Evolutionary conservation across 2,797 vertebrate genomes (phyloP).

Genomic region (Sebastiscus albofasciatus): DNA sequence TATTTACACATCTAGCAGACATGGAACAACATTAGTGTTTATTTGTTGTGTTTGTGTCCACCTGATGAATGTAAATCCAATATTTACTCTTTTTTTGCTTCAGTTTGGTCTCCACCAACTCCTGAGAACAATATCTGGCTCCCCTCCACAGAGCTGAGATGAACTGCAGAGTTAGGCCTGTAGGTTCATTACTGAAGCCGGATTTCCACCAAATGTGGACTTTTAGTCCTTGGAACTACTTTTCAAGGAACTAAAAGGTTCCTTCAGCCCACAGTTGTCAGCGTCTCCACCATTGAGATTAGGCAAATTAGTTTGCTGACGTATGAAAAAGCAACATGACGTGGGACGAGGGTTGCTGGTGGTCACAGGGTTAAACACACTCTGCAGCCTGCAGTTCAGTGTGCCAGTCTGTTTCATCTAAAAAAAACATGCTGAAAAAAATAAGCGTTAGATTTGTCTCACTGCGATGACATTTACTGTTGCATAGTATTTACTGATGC

Average conservation of each 20-base stretch:
- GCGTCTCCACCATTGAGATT: fast-evolving
- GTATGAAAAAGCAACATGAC: no score
- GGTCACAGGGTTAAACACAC: no score
- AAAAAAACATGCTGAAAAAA: no score
- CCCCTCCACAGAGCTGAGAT: not conserved
- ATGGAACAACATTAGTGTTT: not conserved
- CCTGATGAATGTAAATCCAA: not conserved
- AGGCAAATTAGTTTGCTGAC: no score
- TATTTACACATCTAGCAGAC: not conserved
- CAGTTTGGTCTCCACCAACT: not conserved
- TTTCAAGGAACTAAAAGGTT: no score
- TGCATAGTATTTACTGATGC: no score
- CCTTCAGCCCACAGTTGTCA: no score
- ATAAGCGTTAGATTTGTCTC: no score
- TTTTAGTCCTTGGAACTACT: no score
- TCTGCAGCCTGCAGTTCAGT: no score
- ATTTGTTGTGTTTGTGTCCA: not conserved
- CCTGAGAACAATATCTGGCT: not conserved
- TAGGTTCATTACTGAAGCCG: not conserved
- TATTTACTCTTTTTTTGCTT: not conserved
- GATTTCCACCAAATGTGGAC: fast-evolving
- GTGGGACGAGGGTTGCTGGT: fast-evolving
- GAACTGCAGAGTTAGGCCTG: not conserved
- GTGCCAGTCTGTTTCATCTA: no score
- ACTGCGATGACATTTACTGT: no score